Evolutionary conservation across 2,113 vertebrate genomes (phyloP).

Genomic region (Saccopteryx leptura): DNA sequence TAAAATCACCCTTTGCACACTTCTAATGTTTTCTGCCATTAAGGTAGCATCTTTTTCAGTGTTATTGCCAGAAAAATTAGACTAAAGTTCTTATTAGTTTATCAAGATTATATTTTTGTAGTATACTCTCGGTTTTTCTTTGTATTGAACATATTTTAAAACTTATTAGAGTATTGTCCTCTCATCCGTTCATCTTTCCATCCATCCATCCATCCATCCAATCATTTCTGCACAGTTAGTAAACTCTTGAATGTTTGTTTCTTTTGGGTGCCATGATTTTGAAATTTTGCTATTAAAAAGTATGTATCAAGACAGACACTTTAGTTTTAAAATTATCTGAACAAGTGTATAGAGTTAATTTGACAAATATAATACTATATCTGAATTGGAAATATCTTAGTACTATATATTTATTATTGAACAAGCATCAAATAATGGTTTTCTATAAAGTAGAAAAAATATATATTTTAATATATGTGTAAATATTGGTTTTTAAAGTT

Average conservation of each 20-base stretch:
- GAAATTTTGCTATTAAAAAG: background rate
- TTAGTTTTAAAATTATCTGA: conserved; percentile 59
- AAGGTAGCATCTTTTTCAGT: background rate
- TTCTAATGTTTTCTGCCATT: background rate
- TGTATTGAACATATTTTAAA: conserved; percentile 2
- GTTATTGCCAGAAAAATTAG: background rate
- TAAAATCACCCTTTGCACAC: background rate
- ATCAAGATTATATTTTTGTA: background rate
- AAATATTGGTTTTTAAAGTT: conserved; percentile 51
- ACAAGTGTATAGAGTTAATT: conserved; percentile 25
- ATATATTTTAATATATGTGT: background rate
- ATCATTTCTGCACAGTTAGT: background rate
- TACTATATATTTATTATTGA: conserved; percentile 16
- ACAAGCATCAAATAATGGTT: background rate
- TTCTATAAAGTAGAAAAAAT: background rate
- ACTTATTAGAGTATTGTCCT: background rate
- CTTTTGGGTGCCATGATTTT: background rate
- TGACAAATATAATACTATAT: background rate
- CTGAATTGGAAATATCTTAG: background rate
- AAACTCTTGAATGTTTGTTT: background rate
- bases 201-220: background rate
- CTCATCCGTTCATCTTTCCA: background rate
- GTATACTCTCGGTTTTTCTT: conserved; percentile 12
- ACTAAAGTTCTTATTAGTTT: background rate
- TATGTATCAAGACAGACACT: background rate